Evolutionary conservation across 2,113 vertebrate genomes (phyloP), one percentile per base, ranked within the genome.

Genomic region (Arenaria interpres): DNA sequence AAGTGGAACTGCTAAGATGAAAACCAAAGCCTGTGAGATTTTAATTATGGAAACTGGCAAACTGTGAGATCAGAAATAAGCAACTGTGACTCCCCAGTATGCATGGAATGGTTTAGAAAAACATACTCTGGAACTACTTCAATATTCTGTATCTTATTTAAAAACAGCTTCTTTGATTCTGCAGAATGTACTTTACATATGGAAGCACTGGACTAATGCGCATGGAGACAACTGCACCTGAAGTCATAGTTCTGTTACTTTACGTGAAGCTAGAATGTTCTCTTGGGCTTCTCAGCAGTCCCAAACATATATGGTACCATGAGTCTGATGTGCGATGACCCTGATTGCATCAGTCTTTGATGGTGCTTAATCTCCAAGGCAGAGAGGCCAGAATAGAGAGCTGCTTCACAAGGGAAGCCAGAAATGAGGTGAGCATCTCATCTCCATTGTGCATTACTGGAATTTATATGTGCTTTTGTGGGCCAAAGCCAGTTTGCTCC

Each of bases 1-100:
- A 60, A 94, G 56, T 74, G 54, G 54, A 84, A 87, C 73, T 54
- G 46, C 68, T 87, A 54, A 84, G 25, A 89, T 3, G 45, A 74
- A 94, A 96, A 71, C 59, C 68, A 74, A 91, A 86, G 22, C 12
- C 80, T 89, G 80, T 81, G 81, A 93, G 91, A 89, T 82, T 76
- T 72, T 84, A 96, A 95, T 93, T 96, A 93, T 6, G 51, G 64
- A 74, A 91, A 48, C 7, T 85, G 50, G 35, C 68, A 87, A 91
- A 71, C 54, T 74, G 35, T 66, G 84, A 91, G 76, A 94, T 95
- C 83, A 80, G 63, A 94, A 96, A 77, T 76, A 48, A 86, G 54
- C 79, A 69, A 45, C 80, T 69, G 51, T 88, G 80, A 80, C 80
- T 94, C 68, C 37, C 57, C 41, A 81, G 32, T 33, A 89, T 35